Base-by-base conservation (phyloP, 2,113 vertebrate genomes). In the Enhydra lutris region DNA sequence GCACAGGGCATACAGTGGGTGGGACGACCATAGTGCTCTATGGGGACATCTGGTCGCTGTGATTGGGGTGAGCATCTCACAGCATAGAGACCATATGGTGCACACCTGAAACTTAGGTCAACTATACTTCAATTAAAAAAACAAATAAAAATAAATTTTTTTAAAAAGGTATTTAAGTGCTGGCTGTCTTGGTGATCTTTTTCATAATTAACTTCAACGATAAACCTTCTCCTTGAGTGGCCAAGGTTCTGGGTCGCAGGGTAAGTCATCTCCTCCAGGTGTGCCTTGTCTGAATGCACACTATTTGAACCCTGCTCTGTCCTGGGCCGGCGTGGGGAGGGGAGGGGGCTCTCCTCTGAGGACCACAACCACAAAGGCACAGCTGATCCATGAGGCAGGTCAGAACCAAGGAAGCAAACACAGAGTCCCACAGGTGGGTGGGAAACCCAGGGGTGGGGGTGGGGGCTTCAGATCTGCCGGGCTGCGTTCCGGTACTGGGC, bases 1-100 rank as follows among this genome's bases (percentile, higher is more conserved):
- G 73, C 24, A 1, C 14, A 13, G 71, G 73, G 73, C 7, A 2
- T 1, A 4, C 23, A 8, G 24, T 1, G 13, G 23, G 23, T 14
- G 39, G 39, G 6, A 42, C 13, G 0, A 7, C 42, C 39, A 7
- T 3, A 1, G 13, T 26, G 36, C 42, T 39, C 6, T 4, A 2
- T 29, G 39, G 39, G 73, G 73, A 29, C 73, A 17, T 13, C 12
- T 7, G 73, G 39, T 15, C 3, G 13, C 24, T 42, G 24, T 26
- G 4, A 39, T 42, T 15, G 73, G 1, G 73, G 39, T 45, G 39
- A 76, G 71, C 73, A 29, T 4, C 13, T 14, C 71, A 3, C 7
- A 13, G 5, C 39, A 42, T 1, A 26, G 3, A 42, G 39, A 26
- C 73, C 24, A 7, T 4, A 6, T 3, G 11, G 24, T 2, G 13